Evolutionary conservation across 2,797 vertebrate genomes (phyloP), one percentile per base, ranked within the genome.

Genomic region (Ciconia nigra): DNA sequence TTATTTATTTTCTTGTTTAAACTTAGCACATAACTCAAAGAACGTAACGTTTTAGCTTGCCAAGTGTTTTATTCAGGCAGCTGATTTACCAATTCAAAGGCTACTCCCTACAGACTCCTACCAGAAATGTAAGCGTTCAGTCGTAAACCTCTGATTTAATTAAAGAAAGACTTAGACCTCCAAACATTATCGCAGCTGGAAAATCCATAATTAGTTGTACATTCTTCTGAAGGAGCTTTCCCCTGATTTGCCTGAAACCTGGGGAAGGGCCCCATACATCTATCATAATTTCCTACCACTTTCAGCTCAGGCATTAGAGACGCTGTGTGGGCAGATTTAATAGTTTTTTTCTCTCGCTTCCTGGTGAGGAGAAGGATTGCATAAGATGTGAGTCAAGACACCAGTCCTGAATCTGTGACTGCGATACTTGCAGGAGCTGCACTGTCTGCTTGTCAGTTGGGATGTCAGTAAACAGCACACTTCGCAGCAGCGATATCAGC

Each of bases 301-400:
- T 92, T 80, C 73, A 94, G 91, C 90, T 86, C 66, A 82, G 94
- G 92, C 92, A 95, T 96, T 96, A 96, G 95, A 96, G 89, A 91
- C n/a, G 46, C 73, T 96, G 96, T 95, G 97, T 97, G 97, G 97
- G 95, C 96, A 96, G 97, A 96, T 94, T 97, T 97, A 97, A 97
- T 94, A 52, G 95, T 89, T 90, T 96, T 88, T 84, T 86, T 94
- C 95, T 94, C 95, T 94, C 15, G 46, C 93, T 94, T 92, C 96
- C 97, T 91, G 92, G 96, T 74, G 94, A 93, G 95, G 79, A 71
- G 93, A 94, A 80, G 80, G 84, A 70, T 98, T 97, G 96, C 97
- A 97, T 97, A 97, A 98, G 85, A 70, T 1, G 63, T 97, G 96
- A 97, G 89, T 97, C 96, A 97, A 94, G 96, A 7, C 87, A 79